A percentile compares a stretch with the other conserved stretches of the same genome.
Evolutionary conservation across 2,888 invertebrate genomes (phyloP).

Genomic region (Herminia tarsipennalis): DNA sequence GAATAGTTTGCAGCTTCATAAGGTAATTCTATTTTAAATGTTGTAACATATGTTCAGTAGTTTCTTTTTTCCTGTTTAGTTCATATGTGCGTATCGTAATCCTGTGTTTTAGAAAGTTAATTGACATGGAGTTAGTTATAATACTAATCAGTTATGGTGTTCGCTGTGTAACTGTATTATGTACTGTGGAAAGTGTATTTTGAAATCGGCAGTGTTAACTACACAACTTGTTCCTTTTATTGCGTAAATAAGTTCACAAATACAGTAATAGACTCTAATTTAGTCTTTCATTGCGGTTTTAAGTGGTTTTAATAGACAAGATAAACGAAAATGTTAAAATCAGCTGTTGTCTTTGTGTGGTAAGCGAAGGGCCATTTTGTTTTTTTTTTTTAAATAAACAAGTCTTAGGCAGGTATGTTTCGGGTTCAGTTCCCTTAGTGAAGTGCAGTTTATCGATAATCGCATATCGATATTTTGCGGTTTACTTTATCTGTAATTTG

Average conservation of each 20-base stretch:
- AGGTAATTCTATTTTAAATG: slow-evolving; percentile 71
- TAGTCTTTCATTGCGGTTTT: slow-evolving; percentile 8
- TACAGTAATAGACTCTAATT: slow-evolving; percentile 9
- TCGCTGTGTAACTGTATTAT: slow-evolving; percentile 19
- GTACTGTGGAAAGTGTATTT: slow-evolving; percentile 31
- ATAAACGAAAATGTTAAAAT: slow-evolving; percentile 29
- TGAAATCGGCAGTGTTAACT: slow-evolving; percentile 30
- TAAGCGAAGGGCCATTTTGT: slow-evolving; percentile 20
- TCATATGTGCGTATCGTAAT: slow-evolving; percentile 34
- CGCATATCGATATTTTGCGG: neutral
- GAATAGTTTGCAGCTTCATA: slow-evolving; percentile 67
- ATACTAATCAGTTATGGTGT: slow-evolving; percentile 23
- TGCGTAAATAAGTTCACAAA: slow-evolving; percentile 31
- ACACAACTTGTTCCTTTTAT: slow-evolving; percentile 16
- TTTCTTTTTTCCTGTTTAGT: slow-evolving; percentile 34
- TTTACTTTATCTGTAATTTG: slow-evolving; percentile 21
- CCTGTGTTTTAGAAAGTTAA: slow-evolving; percentile 43
- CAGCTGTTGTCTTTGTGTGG: slow-evolving; percentile 35
- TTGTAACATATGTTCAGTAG: slow-evolving; percentile 66
- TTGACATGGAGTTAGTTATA: slow-evolving; percentile 33
- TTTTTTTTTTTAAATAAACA: slow-evolving; percentile 27
- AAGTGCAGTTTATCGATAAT: slow-evolving; percentile 33
- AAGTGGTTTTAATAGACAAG: neutral
- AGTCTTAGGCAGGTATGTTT: slow-evolving; percentile 32
- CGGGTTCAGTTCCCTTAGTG: slow-evolving; percentile 37